Evolutionary conservation across 53 echinoderm and acorn worm species (phyloP).

Genomic region (Hippasteria phrygiana): DNA sequence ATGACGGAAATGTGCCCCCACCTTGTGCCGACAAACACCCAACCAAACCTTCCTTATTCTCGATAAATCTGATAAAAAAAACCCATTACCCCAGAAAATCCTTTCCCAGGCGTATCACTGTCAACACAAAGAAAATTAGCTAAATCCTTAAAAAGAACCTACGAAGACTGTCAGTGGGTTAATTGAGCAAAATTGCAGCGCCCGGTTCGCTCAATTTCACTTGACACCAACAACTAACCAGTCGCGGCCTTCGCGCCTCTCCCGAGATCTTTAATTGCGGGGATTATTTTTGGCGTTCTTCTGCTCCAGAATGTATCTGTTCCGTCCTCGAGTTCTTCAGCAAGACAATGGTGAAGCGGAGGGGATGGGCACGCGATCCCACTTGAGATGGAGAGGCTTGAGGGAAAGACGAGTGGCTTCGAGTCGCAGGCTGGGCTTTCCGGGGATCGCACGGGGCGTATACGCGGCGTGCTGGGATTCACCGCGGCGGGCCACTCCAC

Average conservation of each 20-base stretch:
- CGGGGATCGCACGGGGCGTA: neutral
- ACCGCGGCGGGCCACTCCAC: conserved; percentile 30
- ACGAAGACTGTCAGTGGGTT: neutral
- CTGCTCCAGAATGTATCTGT: too few relatives aligned
- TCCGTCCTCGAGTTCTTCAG: neutral
- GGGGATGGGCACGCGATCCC: neutral
- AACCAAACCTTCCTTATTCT: neutral
- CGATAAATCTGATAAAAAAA: neutral
- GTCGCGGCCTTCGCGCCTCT: neutral
- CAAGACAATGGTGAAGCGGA: neutral
- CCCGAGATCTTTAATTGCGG: neutral
- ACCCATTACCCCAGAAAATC: neutral
- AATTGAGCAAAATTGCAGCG: neutral
- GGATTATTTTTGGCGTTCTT: neutral
- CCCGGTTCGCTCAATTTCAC: neutral
- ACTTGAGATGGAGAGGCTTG: neutral
- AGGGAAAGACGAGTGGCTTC: neutral
- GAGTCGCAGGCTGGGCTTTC: neutral
- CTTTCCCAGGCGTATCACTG: neutral
- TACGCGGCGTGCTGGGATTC: conserved; percentile 22
- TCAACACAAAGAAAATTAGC: neutral
- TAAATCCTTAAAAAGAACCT: neutral
- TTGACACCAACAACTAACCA: neutral
- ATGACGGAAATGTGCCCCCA: neutral
- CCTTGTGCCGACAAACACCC: too few relatives aligned